phyloP scores from a whole-genome alignment of 2,797 vertebrate genomes.

The Pseudochaenichthys georgianus region DNA sequence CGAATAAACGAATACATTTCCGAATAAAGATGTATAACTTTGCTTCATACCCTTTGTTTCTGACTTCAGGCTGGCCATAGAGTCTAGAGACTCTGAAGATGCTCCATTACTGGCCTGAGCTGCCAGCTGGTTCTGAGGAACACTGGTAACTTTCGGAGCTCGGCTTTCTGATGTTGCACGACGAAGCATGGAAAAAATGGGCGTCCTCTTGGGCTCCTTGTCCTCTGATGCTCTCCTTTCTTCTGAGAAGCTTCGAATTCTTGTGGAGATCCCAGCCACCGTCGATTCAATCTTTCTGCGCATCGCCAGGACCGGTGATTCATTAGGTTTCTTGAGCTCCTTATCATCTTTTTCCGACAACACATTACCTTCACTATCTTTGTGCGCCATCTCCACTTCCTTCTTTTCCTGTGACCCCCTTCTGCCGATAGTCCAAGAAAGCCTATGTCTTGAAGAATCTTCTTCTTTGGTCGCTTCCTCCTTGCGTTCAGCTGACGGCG shows the following conservation, averaged over 20 bases:
- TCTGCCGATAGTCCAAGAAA: slow-evolving; percentile 89
- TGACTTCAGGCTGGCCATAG: slow-evolving; percentile 89
- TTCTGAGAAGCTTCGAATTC: slow-evolving; percentile 91
- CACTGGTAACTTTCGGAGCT: slow-evolving; percentile 81
- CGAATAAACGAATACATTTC: too few relatives aligned
- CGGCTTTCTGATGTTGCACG: slow-evolving; percentile 93
- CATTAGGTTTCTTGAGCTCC: slow-evolving; percentile 83
- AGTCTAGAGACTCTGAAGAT: slow-evolving; percentile 94
- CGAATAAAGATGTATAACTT: too few relatives aligned
- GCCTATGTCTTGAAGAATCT: slow-evolving; percentile 83
- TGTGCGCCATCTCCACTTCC: slow-evolving; percentile 84
- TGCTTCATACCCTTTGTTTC: slow-evolving; percentile 74
- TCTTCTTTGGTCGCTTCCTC: slow-evolving; percentile 85
- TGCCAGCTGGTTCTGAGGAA: slow-evolving; percentile 90
- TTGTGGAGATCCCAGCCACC: slow-evolving; percentile 91
- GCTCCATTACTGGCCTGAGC: slow-evolving; percentile 84
- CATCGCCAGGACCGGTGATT: slow-evolving; percentile 92
- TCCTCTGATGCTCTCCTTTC: slow-evolving; percentile 83
- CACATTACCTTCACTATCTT: slow-evolving; percentile 73
- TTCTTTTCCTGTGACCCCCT: slow-evolving; percentile 89
- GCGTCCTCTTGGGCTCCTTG: slow-evolving; percentile 86
- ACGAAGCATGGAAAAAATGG: slow-evolving; percentile 90
- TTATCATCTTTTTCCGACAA: slow-evolving; percentile 73
- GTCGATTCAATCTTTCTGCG: slow-evolving; percentile 94
- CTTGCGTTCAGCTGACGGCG: slow-evolving; percentile 89